Conservation (phyloP, 2,797 vertebrate species). For the Alcedo atthis region DNA sequence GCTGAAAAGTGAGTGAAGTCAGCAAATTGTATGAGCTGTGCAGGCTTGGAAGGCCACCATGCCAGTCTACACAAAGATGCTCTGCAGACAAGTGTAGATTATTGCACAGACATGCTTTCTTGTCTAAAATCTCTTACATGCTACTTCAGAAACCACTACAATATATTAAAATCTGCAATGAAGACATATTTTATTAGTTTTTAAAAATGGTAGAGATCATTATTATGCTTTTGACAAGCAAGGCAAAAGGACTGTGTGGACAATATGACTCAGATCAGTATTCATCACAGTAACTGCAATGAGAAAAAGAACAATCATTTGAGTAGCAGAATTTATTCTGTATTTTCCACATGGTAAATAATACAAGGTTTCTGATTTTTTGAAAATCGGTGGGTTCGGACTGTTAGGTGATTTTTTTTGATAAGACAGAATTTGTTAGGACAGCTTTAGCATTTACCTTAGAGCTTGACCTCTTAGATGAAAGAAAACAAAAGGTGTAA, state of each 20-base stretch:
- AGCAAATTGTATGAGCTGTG: neutral
- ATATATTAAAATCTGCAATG: neutral
- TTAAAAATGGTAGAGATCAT: neutral
- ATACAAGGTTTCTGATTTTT: neutral
- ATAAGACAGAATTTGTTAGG: neutral
- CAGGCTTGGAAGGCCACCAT: neutral
- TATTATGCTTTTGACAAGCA: neutral
- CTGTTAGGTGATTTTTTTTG: neutral
- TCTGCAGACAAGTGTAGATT: neutral
- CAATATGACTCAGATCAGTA: neutral
- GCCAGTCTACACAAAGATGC: rapidly evolving
- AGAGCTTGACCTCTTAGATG: neutral
- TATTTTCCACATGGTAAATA: neutral
- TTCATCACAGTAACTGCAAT: neutral
- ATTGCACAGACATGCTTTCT: neutral
- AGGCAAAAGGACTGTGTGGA: neutral
- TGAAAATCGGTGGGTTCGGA: rapidly evolving
- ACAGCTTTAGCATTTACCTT: neutral
- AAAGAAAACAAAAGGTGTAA: neutral
- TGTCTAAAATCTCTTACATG: neutral
- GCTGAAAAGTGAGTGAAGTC: neutral
- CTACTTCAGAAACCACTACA: neutral
- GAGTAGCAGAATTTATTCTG: neutral
- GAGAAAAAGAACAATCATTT: neutral
- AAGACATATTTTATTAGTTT: neutral